Base-by-base conservation (phyloP, 1,140 invertebrate species). In the Cydia splendana region DNA sequence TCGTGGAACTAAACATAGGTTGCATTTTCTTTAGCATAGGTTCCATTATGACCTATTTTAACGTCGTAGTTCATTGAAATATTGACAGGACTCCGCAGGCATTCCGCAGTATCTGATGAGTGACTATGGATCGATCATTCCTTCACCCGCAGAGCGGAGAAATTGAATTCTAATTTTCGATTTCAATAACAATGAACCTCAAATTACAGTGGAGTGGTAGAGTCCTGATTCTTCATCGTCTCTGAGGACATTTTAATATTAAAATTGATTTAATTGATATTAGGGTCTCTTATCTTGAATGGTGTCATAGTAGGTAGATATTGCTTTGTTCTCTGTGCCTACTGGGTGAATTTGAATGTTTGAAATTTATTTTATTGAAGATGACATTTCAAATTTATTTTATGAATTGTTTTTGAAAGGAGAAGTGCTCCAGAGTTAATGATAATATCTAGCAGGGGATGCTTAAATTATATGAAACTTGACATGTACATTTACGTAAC, bases 81-180 rank as follows among this genome's bases (percentile, higher is more conserved):
- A 62, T 24, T 57, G 53, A 20, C n/a, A 62, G 57, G 20, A 2
- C 51, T 24, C 57, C 57, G 57, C 57, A 6, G 9, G n/a, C 15
- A 62, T 71, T 71, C 38, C n/a, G 48, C 42, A 74, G 20, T 48
- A 45, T 45, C 71, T 45, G 45, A 74, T 74, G 73, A 74, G 45
- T 74, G 73, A 71, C 67, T 45, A 71, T 42, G 67, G 48, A 74
- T 53, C 42, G 45, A 74, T 74, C 73, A 74, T 74, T 74, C 73
- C 45, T 74, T 53, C 45, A 53, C 73, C 73, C 42, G 48, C 73
- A 74, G 48, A 74, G 73, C 73, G 45, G n/a, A 74, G 42, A 53
- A 74, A 74, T 74, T 74, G 73, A 74, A 74, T 74, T 74, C 73
- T 74, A 74, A 74, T 74, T 74, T 74, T 74, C 73, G 48, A 74